Conservation (phyloP, 2,797 vertebrate genomes). For the Alosa sapidissima region DNA sequence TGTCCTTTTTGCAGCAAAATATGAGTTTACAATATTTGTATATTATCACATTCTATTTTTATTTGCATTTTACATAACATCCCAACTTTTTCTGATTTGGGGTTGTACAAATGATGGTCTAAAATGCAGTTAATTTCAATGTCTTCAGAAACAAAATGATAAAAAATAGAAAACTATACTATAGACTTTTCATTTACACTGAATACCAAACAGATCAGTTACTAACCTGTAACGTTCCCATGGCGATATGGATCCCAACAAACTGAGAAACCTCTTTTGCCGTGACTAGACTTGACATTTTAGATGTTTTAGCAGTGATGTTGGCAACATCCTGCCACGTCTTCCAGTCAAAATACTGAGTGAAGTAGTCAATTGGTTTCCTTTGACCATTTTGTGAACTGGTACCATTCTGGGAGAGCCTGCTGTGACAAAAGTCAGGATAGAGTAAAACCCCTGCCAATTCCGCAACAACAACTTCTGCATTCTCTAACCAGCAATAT, state of each 20-base stretch:
- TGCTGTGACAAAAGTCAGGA: slow-evolving; percentile 40
- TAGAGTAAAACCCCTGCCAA: not conserved
- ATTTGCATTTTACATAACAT: no score
- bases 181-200: not conserved
- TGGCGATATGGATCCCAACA: slow-evolving; percentile 80
- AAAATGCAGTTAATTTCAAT: not conserved
- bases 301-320: slow-evolving; percentile 64
- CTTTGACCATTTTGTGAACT: slow-evolving; percentile 31
- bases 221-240: slow-evolving; percentile 80
- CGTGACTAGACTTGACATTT: slow-evolving; percentile 57
- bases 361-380: slow-evolving; percentile 74
- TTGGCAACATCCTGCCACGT: slow-evolving; percentile 71
- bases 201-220: slow-evolving; percentile 65
- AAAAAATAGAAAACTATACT: not conserved
- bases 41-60: no score
- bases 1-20: no score
- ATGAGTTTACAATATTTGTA: no score
- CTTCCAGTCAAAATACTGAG: slow-evolving; percentile 71
- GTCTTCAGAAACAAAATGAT: not conserved
- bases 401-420: slow-evolving; percentile 28
- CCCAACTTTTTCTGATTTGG: no score
- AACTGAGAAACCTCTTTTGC: slow-evolving; percentile 72
- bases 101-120: not conserved
- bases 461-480: not conserved
- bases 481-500: not conserved